Conservation (phyloP, 1,140 invertebrate species). For the Conus ventricosus region DNA sequence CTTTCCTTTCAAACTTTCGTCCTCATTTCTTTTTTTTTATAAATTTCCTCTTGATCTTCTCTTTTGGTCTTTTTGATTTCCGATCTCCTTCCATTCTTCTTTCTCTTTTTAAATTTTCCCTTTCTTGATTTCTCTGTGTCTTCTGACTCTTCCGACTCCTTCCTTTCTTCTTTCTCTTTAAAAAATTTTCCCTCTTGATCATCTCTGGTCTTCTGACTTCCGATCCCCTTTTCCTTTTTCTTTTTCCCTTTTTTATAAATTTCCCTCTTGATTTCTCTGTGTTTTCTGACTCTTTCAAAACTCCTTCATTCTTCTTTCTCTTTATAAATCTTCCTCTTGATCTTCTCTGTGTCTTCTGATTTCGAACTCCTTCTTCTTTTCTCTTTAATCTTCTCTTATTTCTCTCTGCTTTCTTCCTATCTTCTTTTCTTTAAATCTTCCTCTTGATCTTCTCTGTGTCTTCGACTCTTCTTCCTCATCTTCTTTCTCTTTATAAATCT, state of each 20-base stretch:
- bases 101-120: not conserved
- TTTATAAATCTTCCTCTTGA: too few species aligned
- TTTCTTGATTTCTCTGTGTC: not conserved
- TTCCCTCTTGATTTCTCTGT: too few species aligned
- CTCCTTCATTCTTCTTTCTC: too few species aligned
- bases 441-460: too few species aligned
- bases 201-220: not conserved
- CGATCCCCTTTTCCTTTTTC: not conserved
- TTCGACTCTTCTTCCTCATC: not conserved
- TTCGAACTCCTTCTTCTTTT: not conserved
- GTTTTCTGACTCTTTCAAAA: too few species aligned
- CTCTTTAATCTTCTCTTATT: too few species aligned
- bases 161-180: not conserved
- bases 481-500: too few species aligned
- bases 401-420: not conserved
- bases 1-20: not conserved
- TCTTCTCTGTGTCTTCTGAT: too few species aligned
- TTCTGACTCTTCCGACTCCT: not conserved
- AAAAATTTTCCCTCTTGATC: too few species aligned
- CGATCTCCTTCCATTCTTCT: not conserved
- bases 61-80: not conserved
- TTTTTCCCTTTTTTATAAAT: not conserved
- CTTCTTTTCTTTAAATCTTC: not conserved
- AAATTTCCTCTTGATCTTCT: not conserved
- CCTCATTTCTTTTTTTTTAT: not conserved